Evolutionary conservation across 2,113 vertebrate genomes (phyloP), one percentile per base, ranked within the genome.

Genomic region (Pollachius pollachius): DNA sequence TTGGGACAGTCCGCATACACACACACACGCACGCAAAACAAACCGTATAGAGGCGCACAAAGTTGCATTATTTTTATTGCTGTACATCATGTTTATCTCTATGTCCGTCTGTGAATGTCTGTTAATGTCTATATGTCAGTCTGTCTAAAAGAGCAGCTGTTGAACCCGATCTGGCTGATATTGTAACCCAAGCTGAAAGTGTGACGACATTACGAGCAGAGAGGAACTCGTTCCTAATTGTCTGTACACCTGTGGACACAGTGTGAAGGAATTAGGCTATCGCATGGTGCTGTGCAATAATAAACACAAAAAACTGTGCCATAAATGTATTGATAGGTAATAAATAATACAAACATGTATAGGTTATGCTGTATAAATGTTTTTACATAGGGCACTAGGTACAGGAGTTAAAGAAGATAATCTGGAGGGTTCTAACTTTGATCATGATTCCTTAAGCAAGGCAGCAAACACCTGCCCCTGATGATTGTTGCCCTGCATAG

Each of bases 101-200:
- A 12, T 56, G 54, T 56, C 2, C 1, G 13, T 54, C 12, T 56
- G 54, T 56, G 1, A 16, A n/a, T 56, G 15, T 56, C 3, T 56
- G 54, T 56, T 1, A n/a, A n/a, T 56, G 54, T 56, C 6, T 56
- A 12, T 56, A 12, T 56, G 54, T 56, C 30, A 5, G 62, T 63
- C 13, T 63, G 62, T 63, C 25, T 63, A 15, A 56, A 1, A 16
- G 54, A 15, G 54, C 54, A 34, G 62, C 62, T 37, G 69, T 56
- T 15, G 54, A 80, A 85, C 81, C 60, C 19, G 78, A 85, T 85
- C 80, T 81, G 67, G 67, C 64, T 74, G 83, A 65, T 69, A 84
- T 81, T 68, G 58, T 77, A 89, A 89, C 86, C 76, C 76, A 80
- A 89, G 83, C 74, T 80, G 70, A 71, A 67, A 70, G 73, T 77